phyloP scores from a whole-genome alignment of 2,888 invertebrate species.

The Seira ritae region DNA sequence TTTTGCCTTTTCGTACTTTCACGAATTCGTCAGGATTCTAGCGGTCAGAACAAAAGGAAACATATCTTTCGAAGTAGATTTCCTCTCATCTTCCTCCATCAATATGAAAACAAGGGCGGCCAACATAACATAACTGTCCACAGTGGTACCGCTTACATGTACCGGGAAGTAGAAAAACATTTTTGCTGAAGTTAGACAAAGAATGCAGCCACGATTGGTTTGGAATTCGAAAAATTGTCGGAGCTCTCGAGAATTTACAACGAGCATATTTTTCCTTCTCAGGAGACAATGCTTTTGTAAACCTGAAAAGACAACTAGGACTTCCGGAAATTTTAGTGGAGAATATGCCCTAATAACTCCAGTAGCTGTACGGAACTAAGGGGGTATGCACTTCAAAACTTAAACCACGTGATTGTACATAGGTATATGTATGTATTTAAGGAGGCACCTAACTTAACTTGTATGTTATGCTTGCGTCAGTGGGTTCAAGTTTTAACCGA shows the following conservation, averaged over 20 bases:
- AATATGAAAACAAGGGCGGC: not conserved
- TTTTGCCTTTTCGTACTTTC: not conserved
- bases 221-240: constrained; percentile 54
- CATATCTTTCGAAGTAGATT: not conserved
- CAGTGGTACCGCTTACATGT: not conserved
- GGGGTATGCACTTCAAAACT: too few relatives aligned
- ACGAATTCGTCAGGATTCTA: not conserved
- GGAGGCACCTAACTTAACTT: not conserved
- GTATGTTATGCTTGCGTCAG: not conserved
- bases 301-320: constrained; percentile 52
- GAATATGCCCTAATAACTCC: too few relatives aligned
- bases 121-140: not conserved
- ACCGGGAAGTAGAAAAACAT: constrained; percentile 29
- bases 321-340: constrained; percentile 46
- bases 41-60: not conserved
- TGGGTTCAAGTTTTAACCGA: not conserved
- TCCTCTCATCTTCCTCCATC: not conserved
- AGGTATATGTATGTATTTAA: not conserved
- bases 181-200: constrained; percentile 31
- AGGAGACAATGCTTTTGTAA: constrained; percentile 51
- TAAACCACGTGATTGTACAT: too few relatives aligned
- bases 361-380: too few relatives aligned
- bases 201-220: constrained; percentile 38
- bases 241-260: constrained; percentile 49
- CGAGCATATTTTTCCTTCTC: constrained; percentile 31